These are phyloP conservation scores for Ctenicera cuprea DNA, from an alignment of 2,888 invertebrate species.

Conservation along the genomic window DNA sequence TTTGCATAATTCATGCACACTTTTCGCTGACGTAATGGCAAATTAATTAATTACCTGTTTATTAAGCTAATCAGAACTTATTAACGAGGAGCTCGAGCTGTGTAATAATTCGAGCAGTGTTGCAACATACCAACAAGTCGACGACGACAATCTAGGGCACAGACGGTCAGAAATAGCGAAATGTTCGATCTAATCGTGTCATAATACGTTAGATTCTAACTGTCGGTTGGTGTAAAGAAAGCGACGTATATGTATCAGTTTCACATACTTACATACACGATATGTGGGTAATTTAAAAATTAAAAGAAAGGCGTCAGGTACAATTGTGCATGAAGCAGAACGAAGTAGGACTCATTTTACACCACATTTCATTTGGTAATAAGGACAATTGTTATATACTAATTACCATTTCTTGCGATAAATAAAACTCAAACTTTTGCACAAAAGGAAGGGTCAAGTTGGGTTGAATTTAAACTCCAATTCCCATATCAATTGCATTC, in stretches of 20 bases:
- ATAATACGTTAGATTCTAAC: background rate
- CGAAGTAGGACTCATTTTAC: conserved; percentile 21
- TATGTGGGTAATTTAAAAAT: background rate
- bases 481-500: too few relatives aligned
- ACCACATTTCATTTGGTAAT: conserved; percentile 21
- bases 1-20: conserved; percentile 24
- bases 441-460: too few relatives aligned
- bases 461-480: too few relatives aligned
- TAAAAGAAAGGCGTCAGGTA: conserved; percentile 4
- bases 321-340: conserved; percentile 9
- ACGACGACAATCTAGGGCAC: background rate
- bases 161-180: conserved; percentile 14
- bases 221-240: conserved; percentile 1
- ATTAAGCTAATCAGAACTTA: conserved; percentile 27
- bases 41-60: conserved; percentile 24
- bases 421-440: too few relatives aligned
- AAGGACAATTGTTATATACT: conserved; percentile 8
- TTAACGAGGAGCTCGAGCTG: conserved; percentile 1
- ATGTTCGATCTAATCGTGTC: conserved; percentile 1
- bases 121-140: background rate
- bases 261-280: background rate
- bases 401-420: conserved; percentile 3
- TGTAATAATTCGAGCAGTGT: conserved; percentile 5
- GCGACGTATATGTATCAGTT: conserved; percentile 7
- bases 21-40: conserved; percentile 20